Evolutionary conservation across 2,888 invertebrate genomes (phyloP).

Genomic region (Polyploca ridens): DNA sequence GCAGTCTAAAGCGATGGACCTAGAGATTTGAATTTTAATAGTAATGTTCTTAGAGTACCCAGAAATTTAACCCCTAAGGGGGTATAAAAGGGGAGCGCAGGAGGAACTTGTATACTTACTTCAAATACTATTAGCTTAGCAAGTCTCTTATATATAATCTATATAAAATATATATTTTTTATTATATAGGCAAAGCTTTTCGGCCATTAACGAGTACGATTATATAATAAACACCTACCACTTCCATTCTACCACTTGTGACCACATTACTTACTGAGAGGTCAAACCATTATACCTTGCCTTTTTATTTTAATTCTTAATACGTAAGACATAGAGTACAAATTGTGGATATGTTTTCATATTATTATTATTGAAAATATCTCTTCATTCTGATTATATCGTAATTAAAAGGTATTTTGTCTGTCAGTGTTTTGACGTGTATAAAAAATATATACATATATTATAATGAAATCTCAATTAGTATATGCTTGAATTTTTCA

Average conservation of each 20-base stretch:
- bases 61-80: no score
- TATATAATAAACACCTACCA: no score
- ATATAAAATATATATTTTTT: constrained; percentile 7
- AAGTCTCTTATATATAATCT: constrained; percentile 4
- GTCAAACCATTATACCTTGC: no score
- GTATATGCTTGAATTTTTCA: background rate
- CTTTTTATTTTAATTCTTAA: background rate
- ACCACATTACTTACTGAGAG: no score
- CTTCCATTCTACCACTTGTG: no score
- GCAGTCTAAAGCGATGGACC: no score
- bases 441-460: background rate
- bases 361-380: background rate
- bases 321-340: background rate
- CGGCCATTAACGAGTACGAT: no score
- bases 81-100: no score
- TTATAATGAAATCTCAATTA: background rate
- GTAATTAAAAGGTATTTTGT: background rate
- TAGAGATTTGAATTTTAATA: no score
- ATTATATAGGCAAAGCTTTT: background rate
- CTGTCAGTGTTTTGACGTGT: background rate
- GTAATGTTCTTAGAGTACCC: no score
- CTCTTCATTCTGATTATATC: background rate
- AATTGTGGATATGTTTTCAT: background rate
- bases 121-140: no score
- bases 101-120: no score